Percentiles rank a stretch among this genome's conserved stretches.
These are phyloP conservation scores for Falcunculus frontatus DNA, from an alignment of 2,113 vertebrate genomes.

Conservation along the genomic window DNA sequence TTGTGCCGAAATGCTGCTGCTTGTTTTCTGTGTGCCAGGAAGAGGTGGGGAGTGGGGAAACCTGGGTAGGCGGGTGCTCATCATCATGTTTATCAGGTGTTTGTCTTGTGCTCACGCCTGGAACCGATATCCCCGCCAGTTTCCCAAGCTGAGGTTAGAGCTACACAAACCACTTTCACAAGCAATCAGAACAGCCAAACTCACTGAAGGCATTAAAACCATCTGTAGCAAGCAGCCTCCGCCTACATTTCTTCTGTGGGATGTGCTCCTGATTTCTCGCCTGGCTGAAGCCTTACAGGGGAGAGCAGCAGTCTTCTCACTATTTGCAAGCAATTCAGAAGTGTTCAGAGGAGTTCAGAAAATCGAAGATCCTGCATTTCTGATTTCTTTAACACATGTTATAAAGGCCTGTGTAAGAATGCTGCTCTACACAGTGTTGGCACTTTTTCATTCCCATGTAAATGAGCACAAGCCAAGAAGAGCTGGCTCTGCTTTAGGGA, in stretches of 20 bases:
- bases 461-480: background rate
- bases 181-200: background rate
- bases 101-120: background rate
- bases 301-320: background rate
- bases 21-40: background rate
- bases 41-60: background rate
- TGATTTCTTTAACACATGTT: background rate
- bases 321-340: background rate
- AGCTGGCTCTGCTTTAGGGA: background rate
- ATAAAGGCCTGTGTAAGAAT: background rate
- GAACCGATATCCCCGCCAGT: background rate
- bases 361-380: background rate
- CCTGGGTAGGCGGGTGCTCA: background rate
- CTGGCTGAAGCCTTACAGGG: background rate
- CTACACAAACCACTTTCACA: background rate
- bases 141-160: background rate
- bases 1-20: background rate
- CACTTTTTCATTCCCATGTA: background rate
- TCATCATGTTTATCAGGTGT: fast-evolving
- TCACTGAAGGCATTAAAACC: background rate
- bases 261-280: background rate
- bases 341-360: background rate
- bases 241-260: background rate
- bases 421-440: background rate
- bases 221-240: background rate